Evolutionary conservation across 64 coral and sea anemone genomes (phyloP).

Genomic region (Actinia equina): DNA sequence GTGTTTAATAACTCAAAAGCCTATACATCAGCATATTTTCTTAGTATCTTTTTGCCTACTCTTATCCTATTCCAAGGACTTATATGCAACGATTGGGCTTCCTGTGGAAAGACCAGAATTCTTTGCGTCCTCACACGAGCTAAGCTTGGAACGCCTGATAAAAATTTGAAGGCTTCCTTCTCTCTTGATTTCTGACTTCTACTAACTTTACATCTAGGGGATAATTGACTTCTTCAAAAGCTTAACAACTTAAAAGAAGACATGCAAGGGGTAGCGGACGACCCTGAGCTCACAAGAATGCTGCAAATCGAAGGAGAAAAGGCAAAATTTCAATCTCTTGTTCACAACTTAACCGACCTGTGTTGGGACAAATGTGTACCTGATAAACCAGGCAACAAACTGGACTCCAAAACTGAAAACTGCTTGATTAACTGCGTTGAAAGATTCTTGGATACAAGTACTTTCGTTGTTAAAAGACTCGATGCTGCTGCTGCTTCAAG

Average conservation of each 20-base stretch:
- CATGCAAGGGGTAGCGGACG: neutral
- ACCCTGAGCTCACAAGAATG: slow-evolving; percentile 11
- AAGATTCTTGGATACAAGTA: slow-evolving; percentile 86
- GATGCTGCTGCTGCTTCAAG: slow-evolving; percentile 11
- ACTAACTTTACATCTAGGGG: too few species aligned
- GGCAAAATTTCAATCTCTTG: slow-evolving; percentile 68
- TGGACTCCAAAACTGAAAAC: slow-evolving; percentile 79
- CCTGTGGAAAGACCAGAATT: slow-evolving; percentile 7
- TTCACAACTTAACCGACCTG: slow-evolving; percentile 74
- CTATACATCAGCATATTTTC: too few species aligned
- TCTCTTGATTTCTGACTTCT: neutral
- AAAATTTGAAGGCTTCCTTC: neutral
- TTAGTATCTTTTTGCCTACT: too few species aligned
- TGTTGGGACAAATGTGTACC: slow-evolving; percentile 95
- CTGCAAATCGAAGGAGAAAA: slow-evolving; percentile 60
- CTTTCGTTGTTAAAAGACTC: slow-evolving; percentile 71
- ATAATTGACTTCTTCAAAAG: neutral
- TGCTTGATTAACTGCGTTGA: slow-evolving; percentile 92
- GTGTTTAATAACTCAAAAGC: too few species aligned
- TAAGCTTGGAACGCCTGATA: slow-evolving; percentile 14
- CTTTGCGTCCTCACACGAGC: neutral
- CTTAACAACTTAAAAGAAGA: neutral
- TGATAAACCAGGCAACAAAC: slow-evolving; percentile 63
- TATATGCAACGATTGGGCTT: neutral
- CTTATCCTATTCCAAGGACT: too few species aligned